Evolutionary conservation across 1,140 invertebrate species (phyloP), one percentile per base, ranked within the genome.

Genomic region (Oedothorax gibbosus): DNA sequence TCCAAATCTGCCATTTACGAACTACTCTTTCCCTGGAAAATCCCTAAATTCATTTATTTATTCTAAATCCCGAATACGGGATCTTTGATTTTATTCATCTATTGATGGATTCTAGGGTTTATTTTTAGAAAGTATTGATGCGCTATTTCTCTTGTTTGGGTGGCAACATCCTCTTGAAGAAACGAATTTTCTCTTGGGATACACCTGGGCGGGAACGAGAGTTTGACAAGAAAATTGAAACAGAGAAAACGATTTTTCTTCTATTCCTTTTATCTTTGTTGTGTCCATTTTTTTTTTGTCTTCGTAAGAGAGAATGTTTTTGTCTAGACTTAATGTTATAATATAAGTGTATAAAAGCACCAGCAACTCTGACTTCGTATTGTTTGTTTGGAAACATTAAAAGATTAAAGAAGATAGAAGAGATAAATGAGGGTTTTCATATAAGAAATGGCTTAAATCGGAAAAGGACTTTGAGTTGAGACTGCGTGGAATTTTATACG

Each of bases 91-190:
- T 51, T 18, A 54, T 71, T 35, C 50, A 20, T 18, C 50, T 51
- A 53, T n/a, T 71, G 69, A 18, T n/a, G 20, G 50, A 18, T n/a
- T 18, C 10, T 15, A 2, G 7, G 69, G 20, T 20, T 56, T 75
- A 75, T 75, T 75, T 75, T 75, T 60, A 57, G 72, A 56, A 71
- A 75, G 54, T 35, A 75, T 75, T 21, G 54, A 35, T 14, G 56
- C 20, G 21, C 71, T 53, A 75, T 60, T 21, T 56, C 18, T 57
- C 21, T 75, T 57, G 53, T 56, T 57, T 57, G 56, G 72, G 56
- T 57, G 54, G 57, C 57, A 14, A 18, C 10, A 56, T 21, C 7
- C 21, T 75, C 54, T 35, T 7, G 72, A 20, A 35, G 35, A 75
- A 71, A 57, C 11, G 72, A 57, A 57, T 20, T 51, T 60, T 57